Base-by-base conservation (phyloP, 2,888 invertebrate species). In the Clistopyga incitator region DNA sequence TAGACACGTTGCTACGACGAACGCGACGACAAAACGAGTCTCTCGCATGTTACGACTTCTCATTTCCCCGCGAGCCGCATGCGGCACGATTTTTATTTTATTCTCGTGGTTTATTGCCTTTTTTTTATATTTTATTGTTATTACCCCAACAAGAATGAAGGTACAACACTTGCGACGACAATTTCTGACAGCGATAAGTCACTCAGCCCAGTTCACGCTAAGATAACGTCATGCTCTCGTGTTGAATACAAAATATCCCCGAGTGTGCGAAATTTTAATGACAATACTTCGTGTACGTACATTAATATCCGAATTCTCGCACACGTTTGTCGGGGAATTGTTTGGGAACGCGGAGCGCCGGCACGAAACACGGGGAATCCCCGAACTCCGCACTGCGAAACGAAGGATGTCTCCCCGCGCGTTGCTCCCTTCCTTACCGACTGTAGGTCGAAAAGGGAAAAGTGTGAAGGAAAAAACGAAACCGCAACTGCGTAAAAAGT, bases 41-140 rank as follows among this genome's bases (percentile, higher is more conserved):
- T 68, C 77, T 74, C 13, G 84, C 81, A 84, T 84, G 56, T 78
- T 84, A 81, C 74, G 77, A 84, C 25, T 45, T 50, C n/a, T 81
- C 52, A 81, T 80, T 77, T 81, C 56, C 42, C 68, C 50, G 70
- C 45, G 29, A 29, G 61, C 65, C 61, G 47, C 84, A 84, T 81
- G 20, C 34, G 52, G 50, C 29, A n/a, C 47, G 47, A 25, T 67
- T 45, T 47, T 75, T 75, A n/a, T 79, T 64, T 18, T 56, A n/a
- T n/a, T n/a, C n/a, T n/a, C n/a, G n/a, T n/a, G n/a, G n/a, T n/a
- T n/a, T 29, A 3, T 29, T 29, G 4, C 3, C 3, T 29, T 29
- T 29, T 29, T 29, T 29, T 29, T 3, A 29, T 3, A 29, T 38
- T 67, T 8, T 47, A n/a, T 50, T 70, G 3, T 59, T 59, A 52